phyloP scores from a whole-genome alignment of 2,888 invertebrate species.

The Synanthedon vespiformis region DNA sequence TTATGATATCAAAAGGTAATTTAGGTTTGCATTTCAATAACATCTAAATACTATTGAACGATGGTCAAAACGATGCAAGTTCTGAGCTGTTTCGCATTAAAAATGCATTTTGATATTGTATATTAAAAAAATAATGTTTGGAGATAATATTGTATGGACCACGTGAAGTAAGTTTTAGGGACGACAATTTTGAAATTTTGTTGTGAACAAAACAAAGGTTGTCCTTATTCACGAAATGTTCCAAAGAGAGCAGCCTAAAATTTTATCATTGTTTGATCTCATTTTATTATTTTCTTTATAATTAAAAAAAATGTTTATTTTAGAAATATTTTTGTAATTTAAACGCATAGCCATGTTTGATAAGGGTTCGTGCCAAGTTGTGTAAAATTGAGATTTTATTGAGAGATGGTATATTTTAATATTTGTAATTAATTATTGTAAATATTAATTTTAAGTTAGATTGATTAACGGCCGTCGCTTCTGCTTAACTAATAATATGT shows the following conservation, averaged over 20 bases:
- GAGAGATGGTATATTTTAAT: slow-evolving; percentile 47
- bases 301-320: slow-evolving; percentile 58
- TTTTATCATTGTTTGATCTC: slow-evolving; percentile 66
- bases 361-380: slow-evolving; percentile 54
- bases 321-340: slow-evolving; percentile 35
- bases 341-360: slow-evolving; percentile 23
- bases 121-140: background rate
- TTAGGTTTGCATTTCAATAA: too few species aligned
- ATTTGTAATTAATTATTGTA: slow-evolving; percentile 34
- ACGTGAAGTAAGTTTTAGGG: slow-evolving; percentile 19
- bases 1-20: too few species aligned
- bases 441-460: slow-evolving; percentile 30
- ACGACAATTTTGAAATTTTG: slow-evolving; percentile 15
- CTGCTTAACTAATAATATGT: slow-evolving; percentile 13
- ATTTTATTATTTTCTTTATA: slow-evolving; percentile 56
- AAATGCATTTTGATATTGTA: too few species aligned
- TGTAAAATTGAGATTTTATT: slow-evolving; percentile 42
- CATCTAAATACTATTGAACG: too few species aligned
- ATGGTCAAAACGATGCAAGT: too few species aligned
- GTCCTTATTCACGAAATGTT: slow-evolving; percentile 41
- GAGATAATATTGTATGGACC: slow-evolving; percentile 25
- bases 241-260: slow-evolving; percentile 71
- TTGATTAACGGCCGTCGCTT: slow-evolving; percentile 28
- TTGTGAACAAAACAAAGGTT: slow-evolving; percentile 11
- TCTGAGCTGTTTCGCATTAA: too few species aligned